Conservation (phyloP, 2,797 vertebrate species). For the Balearica regulorum region DNA sequence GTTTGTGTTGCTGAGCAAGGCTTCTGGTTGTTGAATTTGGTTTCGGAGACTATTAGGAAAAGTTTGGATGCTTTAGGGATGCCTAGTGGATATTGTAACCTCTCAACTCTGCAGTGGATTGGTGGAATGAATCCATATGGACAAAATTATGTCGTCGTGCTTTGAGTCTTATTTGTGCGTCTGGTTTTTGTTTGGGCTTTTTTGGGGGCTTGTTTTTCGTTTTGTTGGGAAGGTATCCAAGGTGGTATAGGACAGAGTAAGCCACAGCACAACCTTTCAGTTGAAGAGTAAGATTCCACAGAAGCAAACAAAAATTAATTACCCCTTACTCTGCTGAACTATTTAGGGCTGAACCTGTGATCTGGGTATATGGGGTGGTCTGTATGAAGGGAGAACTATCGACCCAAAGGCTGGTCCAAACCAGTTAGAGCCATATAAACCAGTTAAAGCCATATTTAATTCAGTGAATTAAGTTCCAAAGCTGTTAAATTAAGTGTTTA, state of each 20-base stretch:
- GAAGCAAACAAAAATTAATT: neutral
- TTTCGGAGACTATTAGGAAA: neutral
- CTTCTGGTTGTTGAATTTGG: neutral
- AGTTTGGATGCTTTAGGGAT: neutral
- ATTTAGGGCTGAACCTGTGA: neutral
- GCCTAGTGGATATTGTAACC: neutral
- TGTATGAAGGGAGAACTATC: neutral
- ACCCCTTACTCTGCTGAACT: neutral
- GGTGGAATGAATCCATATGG: neutral
- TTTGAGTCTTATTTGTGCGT: neutral
- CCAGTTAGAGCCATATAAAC: neutral
- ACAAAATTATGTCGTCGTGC: rapidly evolving
- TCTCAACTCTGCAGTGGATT: neutral
- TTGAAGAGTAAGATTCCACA: neutral
- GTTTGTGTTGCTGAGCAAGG: neutral
- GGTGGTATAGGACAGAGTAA: neutral
- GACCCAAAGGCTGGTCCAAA: neutral
- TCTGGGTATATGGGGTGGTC: neutral
- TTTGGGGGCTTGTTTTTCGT: neutral
- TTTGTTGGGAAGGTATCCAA: neutral
- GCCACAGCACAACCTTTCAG: neutral
- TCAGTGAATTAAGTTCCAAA: neutral
- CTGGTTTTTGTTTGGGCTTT: neutral
- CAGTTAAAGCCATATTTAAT: neutral
- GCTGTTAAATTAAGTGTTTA: neutral